Base-by-base conservation (phyloP, 35 echinoderm and acorn worm genomes). In the Holothuria glaberrima region DNA sequence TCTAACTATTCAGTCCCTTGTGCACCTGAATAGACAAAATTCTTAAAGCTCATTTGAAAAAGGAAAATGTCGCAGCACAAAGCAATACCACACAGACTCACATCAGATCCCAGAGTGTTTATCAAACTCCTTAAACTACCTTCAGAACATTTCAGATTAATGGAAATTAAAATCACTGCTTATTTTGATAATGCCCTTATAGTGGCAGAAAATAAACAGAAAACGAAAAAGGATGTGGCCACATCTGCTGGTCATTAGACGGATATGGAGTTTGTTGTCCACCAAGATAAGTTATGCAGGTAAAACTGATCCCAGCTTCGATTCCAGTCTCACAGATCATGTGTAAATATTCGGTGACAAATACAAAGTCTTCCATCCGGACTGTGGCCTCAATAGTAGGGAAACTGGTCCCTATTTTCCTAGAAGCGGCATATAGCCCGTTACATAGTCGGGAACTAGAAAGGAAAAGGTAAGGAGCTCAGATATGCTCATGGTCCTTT, bases 1-100 rank as follows among this genome's bases (percentile, higher is more conserved):
- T 86, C 86, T 30, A 89, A 93, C 46, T 93, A 89, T 52, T 68
- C 86, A 25, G 92, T 70, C 1, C 86, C 91, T 30, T 71, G 83
- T 46, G 9, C 32, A 48, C 22, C 24, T 24, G 58, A 68, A 36
- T 24, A 75, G 60, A 89, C 32, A 46, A 89, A 29, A n/a, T 89
- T 0, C 29, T 26, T 93, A 0, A 82, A 90, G 63, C 90, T 86
- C 33, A 5, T 30, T 13, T 90, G 67, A 64, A 56, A 58, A 12
- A 54, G 59, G 16, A 68, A 86, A 10, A 48, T 75, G 9, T 94
- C 17, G 20, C 76, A 94, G 44, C 90, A 75, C 57, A 86, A n/a
- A 16, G 30, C 34, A 22, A 30, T 93, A 17, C 92, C 88, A 33
- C 86, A 90, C 86, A 88, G 88, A 0, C 22, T 94, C 7, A 61